Conservation (phyloP, 2,888 invertebrate species). For the Leptura quadrifasciata region DNA sequence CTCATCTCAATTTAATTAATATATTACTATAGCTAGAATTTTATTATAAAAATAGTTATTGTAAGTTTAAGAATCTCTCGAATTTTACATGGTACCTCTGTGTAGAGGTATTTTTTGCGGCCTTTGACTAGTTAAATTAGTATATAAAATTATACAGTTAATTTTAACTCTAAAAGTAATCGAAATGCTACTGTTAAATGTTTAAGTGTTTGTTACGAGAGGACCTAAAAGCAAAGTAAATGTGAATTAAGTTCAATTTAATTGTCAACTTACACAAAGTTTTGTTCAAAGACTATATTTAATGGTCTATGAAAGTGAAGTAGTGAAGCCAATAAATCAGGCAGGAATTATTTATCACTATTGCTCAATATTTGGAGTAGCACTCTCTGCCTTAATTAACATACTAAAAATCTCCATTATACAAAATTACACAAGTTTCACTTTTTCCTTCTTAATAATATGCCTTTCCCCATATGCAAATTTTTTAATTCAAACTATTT, state of each 20-base stretch:
- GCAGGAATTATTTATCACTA: no score
- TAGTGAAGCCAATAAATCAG: no score
- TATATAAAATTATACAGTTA: constrained; percentile 52
- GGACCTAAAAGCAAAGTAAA: constrained; percentile 27
- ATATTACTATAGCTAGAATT: constrained; percentile 57
- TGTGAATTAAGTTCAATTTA: constrained; percentile 3
- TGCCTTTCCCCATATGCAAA: no score
- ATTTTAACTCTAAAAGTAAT: constrained; percentile 43
- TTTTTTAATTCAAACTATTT: no score
- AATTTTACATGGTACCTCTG: constrained; percentile 59
- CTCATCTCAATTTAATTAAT: constrained; percentile 65
- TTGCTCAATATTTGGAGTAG: no score
- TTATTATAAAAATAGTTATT: constrained; percentile 52
- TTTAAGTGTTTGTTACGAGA: constrained; percentile 28
- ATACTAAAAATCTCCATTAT: no score
- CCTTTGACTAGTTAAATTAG: constrained; percentile 67
- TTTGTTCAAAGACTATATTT: no score
- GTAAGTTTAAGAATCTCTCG: constrained; percentile 63
- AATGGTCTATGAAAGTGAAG: no score
- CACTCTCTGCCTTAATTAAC: no score
- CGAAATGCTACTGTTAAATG: constrained; percentile 34
- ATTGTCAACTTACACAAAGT: not conserved
- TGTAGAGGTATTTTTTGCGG: constrained; percentile 62
- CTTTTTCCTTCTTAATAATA: no score
- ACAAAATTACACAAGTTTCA: no score